Conservation (phyloP, 2,797 vertebrate species). For the Peromyscus melanophrys region DNA sequence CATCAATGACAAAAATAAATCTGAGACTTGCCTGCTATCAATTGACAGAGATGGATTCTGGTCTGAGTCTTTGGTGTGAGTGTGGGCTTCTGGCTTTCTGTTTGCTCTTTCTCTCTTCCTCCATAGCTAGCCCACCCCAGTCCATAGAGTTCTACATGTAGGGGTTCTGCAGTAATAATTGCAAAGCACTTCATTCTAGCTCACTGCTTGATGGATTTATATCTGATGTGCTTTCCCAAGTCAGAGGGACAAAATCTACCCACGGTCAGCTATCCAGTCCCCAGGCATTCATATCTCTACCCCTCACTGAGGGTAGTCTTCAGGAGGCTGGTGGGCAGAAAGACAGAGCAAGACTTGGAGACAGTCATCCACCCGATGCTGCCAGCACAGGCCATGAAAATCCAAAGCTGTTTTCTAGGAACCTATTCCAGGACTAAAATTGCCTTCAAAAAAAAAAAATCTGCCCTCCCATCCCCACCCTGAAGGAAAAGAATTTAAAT, state of each 20-base stretch:
- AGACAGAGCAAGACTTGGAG: neutral
- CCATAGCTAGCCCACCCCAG: neutral
- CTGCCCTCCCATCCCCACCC: conserved; percentile 15
- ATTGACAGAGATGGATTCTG: neutral
- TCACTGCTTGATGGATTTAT: neutral
- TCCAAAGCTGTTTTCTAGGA: conserved; percentile 72
- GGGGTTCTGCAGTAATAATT: neutral
- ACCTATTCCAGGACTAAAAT: conserved; percentile 76
- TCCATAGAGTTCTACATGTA: neutral
- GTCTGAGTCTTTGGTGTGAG: neutral
- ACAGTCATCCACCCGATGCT: neutral
- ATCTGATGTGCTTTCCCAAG: neutral
- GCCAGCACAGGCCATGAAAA: conserved; percentile 31
- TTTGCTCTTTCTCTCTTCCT: neutral
- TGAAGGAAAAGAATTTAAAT: conserved; percentile 82
- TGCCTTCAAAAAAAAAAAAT: conserved; percentile 69
- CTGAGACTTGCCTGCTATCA: neutral
- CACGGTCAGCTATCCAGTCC: neutral
- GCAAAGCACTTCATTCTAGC: neutral
- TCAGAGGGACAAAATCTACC: neutral
- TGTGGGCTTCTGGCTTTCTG: neutral
- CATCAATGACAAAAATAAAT: conserved; percentile 46
- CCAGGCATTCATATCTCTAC: neutral
- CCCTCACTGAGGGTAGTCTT: neutral
- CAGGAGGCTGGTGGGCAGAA: neutral